Percentiles rank a stretch among this genome's conserved stretches.
Conservation (phyloP, 2,888 invertebrate genomes). For the Dasypolia templi region DNA sequence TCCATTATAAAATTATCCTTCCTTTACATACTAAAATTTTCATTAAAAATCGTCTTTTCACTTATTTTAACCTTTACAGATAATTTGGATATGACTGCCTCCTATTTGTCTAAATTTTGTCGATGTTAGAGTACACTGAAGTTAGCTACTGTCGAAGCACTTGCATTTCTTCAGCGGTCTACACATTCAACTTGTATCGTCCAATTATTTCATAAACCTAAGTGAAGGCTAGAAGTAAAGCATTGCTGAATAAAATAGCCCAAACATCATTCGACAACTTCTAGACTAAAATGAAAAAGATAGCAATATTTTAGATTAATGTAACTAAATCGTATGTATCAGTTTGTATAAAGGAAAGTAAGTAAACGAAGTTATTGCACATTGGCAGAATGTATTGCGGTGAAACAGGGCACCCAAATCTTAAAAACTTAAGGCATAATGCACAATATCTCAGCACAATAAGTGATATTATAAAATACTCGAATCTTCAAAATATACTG, state of each 20-base stretch:
- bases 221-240: constrained; percentile 58
- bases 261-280: constrained; percentile 85
- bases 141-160: constrained; percentile 54
- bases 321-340: constrained; percentile 89
- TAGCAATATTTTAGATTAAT: constrained; percentile 90
- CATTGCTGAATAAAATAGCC: constrained; percentile 73
- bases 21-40: constrained; percentile 69
- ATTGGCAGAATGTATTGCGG: constrained; percentile 83
- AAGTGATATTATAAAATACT: constrained; percentile 80
- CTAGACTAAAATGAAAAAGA: constrained; percentile 90
- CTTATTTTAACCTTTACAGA: constrained; percentile 63
- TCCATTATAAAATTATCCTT: constrained; percentile 81
- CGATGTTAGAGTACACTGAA: constrained; percentile 28
- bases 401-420: constrained; percentile 84
- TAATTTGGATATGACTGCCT: constrained; percentile 60
- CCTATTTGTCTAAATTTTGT: constrained; percentile 50
- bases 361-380: constrained; percentile 86
- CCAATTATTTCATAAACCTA: constrained; percentile 64
- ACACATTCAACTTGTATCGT: constrained; percentile 58
- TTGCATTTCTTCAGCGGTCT: constrained; percentile 56
- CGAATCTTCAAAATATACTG: constrained; percentile 80
- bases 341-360: constrained; percentile 88
- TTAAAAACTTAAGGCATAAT: constrained; percentile 83
- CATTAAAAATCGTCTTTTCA: constrained; percentile 66
- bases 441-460: constrained; percentile 89